Evolutionary conservation across 64 coral and sea anemone species (phyloP), one percentile per base, ranked within the genome.

Genomic region (Platygyra sinensis): DNA sequence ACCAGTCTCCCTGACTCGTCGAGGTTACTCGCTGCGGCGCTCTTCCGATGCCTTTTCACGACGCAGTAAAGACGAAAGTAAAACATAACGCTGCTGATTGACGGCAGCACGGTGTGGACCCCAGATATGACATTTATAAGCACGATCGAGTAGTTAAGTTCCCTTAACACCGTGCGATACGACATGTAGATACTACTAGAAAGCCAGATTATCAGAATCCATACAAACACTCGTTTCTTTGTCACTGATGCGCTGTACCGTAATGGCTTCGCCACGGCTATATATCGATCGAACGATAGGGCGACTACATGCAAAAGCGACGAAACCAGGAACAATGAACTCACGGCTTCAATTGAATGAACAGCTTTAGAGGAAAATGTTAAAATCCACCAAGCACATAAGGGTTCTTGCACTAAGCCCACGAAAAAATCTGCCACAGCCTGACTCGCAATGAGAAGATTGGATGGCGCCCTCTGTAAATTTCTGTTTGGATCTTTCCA

Each of bases 401-500:
- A 25, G 1, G 87, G 86, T 49, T 93, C 79, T 62, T 89, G 90
- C 11, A 93, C 77, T 2, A 87, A 24, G 7, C 94, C 94, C 0
- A 96, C 94, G 64, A 89, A 92, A 10, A 96, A 89, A 29, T 96
- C 94, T 8, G 94, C 94, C 9, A 93, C 9, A 14, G 94, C 90
- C 62, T 96, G 94, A n/a, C 94, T 96, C 11, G 72, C 60, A 57
- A 96, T 96, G 8, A 96, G 64, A 5, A 96, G 32, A 74, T 79
- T 96, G 18, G 90, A 92, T 1, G 90, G 94, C 1, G 60, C 42
- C 10, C 62, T n/a, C 49, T 91, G 79, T 12, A 96, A 67, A 17
- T 96, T 93, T 27, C 72, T 92, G 18, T 89, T 78, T 10, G 94
- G 94, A 10, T 96, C 94, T 62, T 80, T 96, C 72, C 85, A 89